phyloP scores from a whole-genome alignment of 2,113 vertebrate genomes.

The Fulica atra region DNA sequence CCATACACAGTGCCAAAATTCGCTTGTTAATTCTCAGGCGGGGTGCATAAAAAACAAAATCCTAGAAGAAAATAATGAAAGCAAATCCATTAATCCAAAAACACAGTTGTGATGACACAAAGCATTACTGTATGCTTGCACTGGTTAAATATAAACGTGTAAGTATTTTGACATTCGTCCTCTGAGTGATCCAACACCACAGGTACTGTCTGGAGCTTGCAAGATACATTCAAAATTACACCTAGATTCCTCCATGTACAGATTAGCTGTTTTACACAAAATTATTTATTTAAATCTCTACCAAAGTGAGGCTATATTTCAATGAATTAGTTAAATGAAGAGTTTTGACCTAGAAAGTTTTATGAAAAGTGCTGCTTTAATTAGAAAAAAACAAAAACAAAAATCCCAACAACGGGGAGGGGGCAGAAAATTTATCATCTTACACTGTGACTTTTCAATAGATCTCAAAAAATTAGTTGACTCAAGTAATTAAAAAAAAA shows the following conservation, averaged over 20 bases:
- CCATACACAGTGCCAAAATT: conserved; percentile 96
- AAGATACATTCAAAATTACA: not conserved
- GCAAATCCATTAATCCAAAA: not conserved
- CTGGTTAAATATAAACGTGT: not conserved
- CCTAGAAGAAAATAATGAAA: conserved; percentile 74
- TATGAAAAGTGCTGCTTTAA: not conserved
- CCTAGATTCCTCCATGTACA: not conserved
- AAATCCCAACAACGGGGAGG: no score
- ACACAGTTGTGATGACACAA: not conserved
- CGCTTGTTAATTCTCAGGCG: conserved; percentile 97
- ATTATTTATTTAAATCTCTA: not conserved
- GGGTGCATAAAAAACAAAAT: conserved; percentile 97
- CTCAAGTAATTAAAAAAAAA: not conserved
- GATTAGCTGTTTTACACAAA: not conserved
- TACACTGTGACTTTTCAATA: not conserved
- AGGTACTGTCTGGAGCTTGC: not conserved
- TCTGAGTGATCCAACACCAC: not conserved
- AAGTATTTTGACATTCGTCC: not conserved
- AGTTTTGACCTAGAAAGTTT: not conserved
- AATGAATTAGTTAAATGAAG: not conserved
- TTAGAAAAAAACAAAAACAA: not conserved
- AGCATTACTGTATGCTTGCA: not conserved
- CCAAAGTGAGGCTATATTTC: not conserved
- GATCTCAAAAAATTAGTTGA: not conserved
- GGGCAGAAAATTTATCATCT: not conserved